Base-by-base conservation (phyloP, 2,797 vertebrate species). In the Microhierax caerulescens region DNA sequence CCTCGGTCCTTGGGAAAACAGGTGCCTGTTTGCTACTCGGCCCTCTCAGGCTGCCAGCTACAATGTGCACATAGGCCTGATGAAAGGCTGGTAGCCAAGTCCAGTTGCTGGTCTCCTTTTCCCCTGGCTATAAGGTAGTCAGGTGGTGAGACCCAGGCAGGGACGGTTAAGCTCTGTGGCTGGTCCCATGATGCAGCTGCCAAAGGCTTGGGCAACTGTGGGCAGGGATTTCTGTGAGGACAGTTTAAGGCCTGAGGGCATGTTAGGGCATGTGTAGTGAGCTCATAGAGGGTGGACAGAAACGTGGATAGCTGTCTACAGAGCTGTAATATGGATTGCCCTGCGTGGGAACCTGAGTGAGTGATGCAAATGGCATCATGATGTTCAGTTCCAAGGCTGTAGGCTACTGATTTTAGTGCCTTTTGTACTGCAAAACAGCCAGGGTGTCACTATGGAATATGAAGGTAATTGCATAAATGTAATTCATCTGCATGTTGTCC, bases 301-400 rank as follows among this genome's bases (percentile, higher is more conserved):
- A 90, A 54, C 7, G 27, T 63, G 37, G 9, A 14, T 22, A 30
- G 25, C 6, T 87, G 36, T 20, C 37, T 68, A 14, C 6, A n/a
- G 43, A 28, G 9, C 45, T 72, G 24, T 28, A 36, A 27, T 7
- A 9, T 14, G 56, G 23, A 28, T 68, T 76, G 11, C 30, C 17
- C 28, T 37, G 73, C 30, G 34, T 51, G 45, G 34, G 36, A 61
- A 22, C 11, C 24, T 51, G 13, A 80, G 17, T 1, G 7, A 27
- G 7, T 43, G 27, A 20, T 56, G 28, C 43, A 75, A 81, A 94
- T 5, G 13, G 6, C n/a, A 37, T 61, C 0, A 0, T 0, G 0
- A 16, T 30, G 10, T 72, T 68, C 27, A 20, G 21, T 75, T 90
- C 48, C 45, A 72, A 86, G 57, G 24, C 22, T 1, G 2, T 13